These are phyloP conservation scores for Pionites leucogaster DNA, from an alignment of 2,113 vertebrate species.

Conservation along the genomic window DNA sequence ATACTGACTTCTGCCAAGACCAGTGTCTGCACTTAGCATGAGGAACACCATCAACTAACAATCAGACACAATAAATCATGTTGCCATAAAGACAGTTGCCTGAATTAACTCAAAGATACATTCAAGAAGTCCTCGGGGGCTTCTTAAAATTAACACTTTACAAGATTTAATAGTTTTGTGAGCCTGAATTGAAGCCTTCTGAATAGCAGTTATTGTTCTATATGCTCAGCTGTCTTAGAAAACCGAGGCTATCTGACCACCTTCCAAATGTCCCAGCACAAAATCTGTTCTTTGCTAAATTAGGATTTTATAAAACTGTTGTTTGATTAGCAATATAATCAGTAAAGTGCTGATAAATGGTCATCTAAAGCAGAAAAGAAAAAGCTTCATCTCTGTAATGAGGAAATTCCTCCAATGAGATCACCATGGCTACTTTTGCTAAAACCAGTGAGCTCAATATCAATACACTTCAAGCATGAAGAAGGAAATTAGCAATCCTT, in stretches of 20 bases:
- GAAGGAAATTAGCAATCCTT: background rate
- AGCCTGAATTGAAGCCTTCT: background rate
- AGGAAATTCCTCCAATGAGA: background rate
- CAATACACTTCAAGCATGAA: background rate
- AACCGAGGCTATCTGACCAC: background rate
- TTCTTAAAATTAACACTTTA: background rate
- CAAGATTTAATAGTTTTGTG: background rate
- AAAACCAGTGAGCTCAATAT: background rate
- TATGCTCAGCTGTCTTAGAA: background rate
- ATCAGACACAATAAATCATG: background rate
- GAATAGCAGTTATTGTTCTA: background rate
- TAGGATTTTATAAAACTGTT: background rate
- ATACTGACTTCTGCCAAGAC: background rate
- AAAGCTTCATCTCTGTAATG: background rate
- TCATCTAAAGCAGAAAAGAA: background rate
- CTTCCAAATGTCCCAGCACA: background rate
- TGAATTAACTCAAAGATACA: slow-evolving; percentile 16
- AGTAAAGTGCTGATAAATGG: background rate
- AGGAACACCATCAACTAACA: background rate
- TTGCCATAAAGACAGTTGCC: background rate
- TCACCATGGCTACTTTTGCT: background rate
- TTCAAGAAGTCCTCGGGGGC: background rate
- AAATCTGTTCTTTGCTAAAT: background rate
- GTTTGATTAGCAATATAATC: background rate
- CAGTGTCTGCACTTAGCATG: background rate